phyloP scores from a whole-genome alignment of 1,140 invertebrate genomes.

The Drosophila fuyamai region DNA sequence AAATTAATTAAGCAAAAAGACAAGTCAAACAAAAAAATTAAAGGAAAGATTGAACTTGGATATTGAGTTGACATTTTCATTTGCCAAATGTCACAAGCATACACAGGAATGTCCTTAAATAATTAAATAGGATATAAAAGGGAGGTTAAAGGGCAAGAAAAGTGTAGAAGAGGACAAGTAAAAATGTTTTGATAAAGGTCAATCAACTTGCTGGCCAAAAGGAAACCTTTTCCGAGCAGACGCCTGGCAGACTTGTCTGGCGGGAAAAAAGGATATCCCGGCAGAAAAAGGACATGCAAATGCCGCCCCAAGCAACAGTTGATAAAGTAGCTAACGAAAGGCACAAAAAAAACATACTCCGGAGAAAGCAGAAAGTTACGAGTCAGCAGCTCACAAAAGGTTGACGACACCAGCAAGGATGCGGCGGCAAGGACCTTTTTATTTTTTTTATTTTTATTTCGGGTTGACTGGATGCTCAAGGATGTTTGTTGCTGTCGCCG shows the following conservation, averaged over 20 bases:
- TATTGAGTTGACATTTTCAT: constrained; percentile 55
- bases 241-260: constrained; percentile 50
- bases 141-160: neutral
- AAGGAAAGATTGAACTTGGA: constrained; percentile 23
- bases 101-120: constrained; percentile 37
- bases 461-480: constrained; percentile 56
- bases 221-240: constrained; percentile 45
- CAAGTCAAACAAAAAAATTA: constrained; percentile 33
- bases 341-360: neutral
- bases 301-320: constrained; percentile 39
- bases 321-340: constrained; percentile 14
- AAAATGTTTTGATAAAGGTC: constrained; percentile 51
- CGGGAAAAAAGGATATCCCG: constrained; percentile 23
- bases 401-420: constrained; percentile 43
- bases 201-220: constrained; percentile 50
- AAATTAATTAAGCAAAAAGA: constrained; percentile 72
- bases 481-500: constrained; percentile 46
- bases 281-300: constrained; percentile 49
- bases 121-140: constrained; percentile 22
- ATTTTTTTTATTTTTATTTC: constrained; percentile 10
- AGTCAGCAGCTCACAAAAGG: constrained; percentile 45
- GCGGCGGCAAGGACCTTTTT: constrained; percentile 39
- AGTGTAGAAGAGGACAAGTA: constrained; percentile 11
- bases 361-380: constrained; percentile 37
- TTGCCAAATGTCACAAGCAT: constrained; percentile 24